Evolutionary conservation across 2,888 invertebrate species (phyloP).

Genomic region (Fragum whitleyi): DNA sequence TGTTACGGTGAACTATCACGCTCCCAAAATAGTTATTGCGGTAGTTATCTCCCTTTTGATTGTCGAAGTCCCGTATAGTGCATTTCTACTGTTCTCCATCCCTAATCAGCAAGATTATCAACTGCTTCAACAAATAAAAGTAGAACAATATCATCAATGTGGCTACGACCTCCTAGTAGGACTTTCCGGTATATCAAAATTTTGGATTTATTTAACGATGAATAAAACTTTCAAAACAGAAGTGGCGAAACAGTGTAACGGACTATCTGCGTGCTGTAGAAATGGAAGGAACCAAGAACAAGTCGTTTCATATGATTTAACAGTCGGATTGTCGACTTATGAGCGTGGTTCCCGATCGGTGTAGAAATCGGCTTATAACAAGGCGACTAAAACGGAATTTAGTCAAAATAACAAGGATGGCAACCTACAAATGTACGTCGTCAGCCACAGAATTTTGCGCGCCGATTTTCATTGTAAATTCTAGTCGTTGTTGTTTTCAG

Average conservation of each 20-base stretch:
- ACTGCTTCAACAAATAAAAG: neutral
- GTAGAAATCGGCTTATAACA: neutral
- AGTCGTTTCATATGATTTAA: neutral
- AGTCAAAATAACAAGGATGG: too few species aligned
- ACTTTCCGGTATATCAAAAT: neutral
- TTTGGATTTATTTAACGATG: neutral
- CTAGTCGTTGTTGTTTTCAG: too few species aligned
- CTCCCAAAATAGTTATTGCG: neutral
- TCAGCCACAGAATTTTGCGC: too few species aligned
- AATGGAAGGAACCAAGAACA: neutral
- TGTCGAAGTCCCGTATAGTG: neutral
- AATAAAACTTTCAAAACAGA: neutral
- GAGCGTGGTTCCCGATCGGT: neutral
- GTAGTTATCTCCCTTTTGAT: constrained; percentile 2
- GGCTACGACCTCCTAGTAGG: neutral
- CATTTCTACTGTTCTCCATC: neutral
- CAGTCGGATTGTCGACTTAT: neutral
- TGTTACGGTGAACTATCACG: neutral
- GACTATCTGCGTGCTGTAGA: neutral
- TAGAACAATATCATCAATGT: neutral
- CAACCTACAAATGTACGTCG: too few species aligned
- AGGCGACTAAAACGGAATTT: too few species aligned
- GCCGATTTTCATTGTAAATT: too few species aligned
- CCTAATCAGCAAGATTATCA: neutral
- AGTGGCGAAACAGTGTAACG: neutral